Evolutionary conservation across 2,888 invertebrate species (phyloP).

Genomic region (Lacanobia oleracea): DNA sequence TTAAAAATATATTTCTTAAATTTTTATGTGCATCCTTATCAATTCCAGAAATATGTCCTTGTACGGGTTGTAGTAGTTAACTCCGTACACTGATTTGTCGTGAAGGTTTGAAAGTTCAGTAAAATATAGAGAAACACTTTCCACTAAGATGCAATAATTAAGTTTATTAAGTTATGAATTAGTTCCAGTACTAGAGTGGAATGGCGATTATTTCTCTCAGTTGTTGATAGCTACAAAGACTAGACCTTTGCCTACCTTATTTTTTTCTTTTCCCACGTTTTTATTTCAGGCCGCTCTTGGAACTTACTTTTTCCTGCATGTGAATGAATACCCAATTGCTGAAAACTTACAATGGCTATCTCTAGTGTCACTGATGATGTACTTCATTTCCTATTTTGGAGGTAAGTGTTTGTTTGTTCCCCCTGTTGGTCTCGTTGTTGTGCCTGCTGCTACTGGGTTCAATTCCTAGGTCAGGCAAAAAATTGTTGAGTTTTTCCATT

Average conservation of each 20-base stretch:
- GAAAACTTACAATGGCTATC: conserved; percentile 73
- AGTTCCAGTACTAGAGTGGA: no score
- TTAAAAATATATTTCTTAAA: not conserved
- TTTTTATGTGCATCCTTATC: no score
- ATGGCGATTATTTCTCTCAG: no score
- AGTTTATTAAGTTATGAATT: no score
- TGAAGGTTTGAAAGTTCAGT: no score
- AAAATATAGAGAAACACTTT: not conserved
- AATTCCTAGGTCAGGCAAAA: not conserved
- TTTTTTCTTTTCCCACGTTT: not conserved
- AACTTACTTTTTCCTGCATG: conserved; percentile 71
- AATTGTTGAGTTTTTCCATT: not conserved
- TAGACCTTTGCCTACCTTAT: no score
- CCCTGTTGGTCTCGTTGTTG: not conserved
- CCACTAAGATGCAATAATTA: no score
- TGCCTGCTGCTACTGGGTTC: not conserved
- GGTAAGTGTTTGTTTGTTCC: conserved; percentile 65
- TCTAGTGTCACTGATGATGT: conserved; percentile 68
- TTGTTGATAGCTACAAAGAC: no score
- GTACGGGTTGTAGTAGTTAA: no score
- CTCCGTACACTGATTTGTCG: no score
- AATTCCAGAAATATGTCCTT: no score
- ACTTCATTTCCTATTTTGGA: conserved; percentile 72
- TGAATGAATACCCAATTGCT: conserved; percentile 51
- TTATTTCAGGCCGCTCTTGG: conserved; percentile 71